A percentile compares a stretch with the other conserved stretches of the same genome.
phyloP scores from a whole-genome alignment of 2,888 invertebrate genomes.

The Platycnemis pennipes region DNA sequence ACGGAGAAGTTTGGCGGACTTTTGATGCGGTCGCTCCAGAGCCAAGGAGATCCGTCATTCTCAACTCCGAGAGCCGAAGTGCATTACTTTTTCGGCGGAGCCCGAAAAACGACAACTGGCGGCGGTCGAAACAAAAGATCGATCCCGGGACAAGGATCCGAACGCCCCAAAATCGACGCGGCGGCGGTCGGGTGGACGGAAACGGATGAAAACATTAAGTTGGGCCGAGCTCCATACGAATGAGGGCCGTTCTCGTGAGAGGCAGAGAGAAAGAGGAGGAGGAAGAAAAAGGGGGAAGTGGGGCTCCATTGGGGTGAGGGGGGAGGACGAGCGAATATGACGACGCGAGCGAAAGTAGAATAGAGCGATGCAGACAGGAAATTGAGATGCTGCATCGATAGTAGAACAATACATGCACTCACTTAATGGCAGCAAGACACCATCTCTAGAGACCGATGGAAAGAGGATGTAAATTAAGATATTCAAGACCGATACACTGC shows the following conservation, averaged over 20 bases:
- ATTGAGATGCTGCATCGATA: background rate
- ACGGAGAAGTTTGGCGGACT: background rate
- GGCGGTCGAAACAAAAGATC: background rate
- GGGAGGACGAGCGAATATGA: background rate
- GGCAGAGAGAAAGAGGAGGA: background rate
- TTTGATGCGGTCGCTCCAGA: background rate
- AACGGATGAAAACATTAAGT: background rate
- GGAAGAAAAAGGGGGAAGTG: background rate
- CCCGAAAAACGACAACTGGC: background rate
- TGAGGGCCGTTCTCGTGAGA: background rate
- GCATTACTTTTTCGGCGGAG: background rate
- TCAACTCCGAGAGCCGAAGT: background rate
- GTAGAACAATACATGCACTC: background rate
- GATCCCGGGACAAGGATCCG: background rate
- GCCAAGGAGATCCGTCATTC: background rate
- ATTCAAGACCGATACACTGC: too few species aligned
- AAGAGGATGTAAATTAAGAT: too few species aligned
- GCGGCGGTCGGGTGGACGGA: background rate
- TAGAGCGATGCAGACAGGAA: too few species aligned
- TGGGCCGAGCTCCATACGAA: background rate
- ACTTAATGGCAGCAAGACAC: background rate
- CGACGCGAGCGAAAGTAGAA: background rate
- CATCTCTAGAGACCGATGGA: too few species aligned
- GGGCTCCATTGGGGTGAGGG: background rate
- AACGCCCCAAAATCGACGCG: background rate